Percentiles rank a stretch among this genome's conserved stretches.
These are phyloP conservation scores for Hyposoter didymator DNA, from an alignment of 2,888 invertebrate genomes.

Conservation along the genomic window DNA sequence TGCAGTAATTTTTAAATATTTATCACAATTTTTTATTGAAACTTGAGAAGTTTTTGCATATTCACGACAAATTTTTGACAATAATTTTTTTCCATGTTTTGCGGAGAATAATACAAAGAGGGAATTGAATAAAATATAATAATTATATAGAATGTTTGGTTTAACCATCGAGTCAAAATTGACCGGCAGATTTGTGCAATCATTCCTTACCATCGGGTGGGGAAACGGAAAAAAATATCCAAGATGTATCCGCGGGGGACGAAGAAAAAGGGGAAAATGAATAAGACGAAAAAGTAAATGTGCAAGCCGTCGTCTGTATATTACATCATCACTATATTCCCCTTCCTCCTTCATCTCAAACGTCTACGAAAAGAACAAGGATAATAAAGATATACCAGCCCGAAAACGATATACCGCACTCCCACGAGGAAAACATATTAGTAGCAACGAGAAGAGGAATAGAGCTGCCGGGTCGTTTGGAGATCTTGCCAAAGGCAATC, in stretches of 20 bases:
- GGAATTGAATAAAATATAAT: too few species aligned
- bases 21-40: too few species aligned
- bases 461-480: slow-evolving; percentile 12
- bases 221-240: neutral
- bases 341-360: neutral
- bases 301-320: slow-evolving; percentile 2
- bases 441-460: slow-evolving; percentile 34
- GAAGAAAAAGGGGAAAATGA: neutral
- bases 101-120: too few species aligned
- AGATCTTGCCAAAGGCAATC: slow-evolving; percentile 27
- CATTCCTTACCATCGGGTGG: neutral
- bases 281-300: slow-evolving; percentile 3
- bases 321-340: neutral
- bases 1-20: too few species aligned
- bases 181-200: neutral
- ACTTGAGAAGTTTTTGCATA: too few species aligned
- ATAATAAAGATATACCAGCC: slow-evolving; percentile 39
- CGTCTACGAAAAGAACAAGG: slow-evolving; percentile 31
- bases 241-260: neutral
- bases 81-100: too few species aligned
- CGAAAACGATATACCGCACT: slow-evolving; percentile 18
- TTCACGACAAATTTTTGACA: too few species aligned
- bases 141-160: too few species aligned
- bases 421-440: slow-evolving; percentile 52
- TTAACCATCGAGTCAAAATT: neutral